These are phyloP conservation scores for Apteryx mantelli DNA, from an alignment of 2,113 vertebrate genomes.

Conservation along the genomic window DNA sequence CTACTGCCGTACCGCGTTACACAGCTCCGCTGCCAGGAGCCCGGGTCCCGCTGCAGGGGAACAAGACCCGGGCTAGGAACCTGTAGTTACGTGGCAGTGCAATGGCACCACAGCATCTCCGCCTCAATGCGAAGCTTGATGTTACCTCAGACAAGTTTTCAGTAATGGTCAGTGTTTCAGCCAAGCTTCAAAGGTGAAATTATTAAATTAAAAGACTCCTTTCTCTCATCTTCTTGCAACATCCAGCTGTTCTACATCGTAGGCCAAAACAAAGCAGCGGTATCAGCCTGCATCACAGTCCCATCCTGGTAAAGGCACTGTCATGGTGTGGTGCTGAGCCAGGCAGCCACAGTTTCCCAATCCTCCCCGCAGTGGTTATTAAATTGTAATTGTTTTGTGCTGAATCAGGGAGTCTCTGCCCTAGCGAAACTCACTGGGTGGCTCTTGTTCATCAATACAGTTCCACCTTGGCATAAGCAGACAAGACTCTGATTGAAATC, in stretches of 20 bases:
- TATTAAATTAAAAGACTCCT: neutral
- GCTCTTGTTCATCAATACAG: constrained; percentile 35
- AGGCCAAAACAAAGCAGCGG: neutral
- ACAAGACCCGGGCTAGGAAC: neutral
- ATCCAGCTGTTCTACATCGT: accelerated
- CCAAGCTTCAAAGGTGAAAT: neutral
- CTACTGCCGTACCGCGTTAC: accelerated
- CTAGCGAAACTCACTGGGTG: constrained; percentile 50
- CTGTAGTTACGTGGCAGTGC: accelerated
- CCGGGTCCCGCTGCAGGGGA: neutral
- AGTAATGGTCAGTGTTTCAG: neutral
- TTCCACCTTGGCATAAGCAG: neutral
- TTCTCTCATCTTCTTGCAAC: neutral
- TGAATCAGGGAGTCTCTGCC: constrained; percentile 54
- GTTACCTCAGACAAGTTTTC: neutral
- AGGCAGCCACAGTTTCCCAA: constrained; percentile 53
- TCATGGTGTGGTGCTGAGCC: constrained; percentile 28
- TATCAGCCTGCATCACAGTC: neutral
- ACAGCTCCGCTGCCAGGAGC: neutral
- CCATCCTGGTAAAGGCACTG: neutral
- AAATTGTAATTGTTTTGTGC: constrained; percentile 42
- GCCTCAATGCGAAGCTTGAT: neutral
- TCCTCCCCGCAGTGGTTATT: constrained; percentile 45
- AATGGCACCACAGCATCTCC: accelerated
- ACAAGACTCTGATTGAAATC: neutral